phyloP scores from a whole-genome alignment of 2,888 invertebrate species.

The Phyto melanocephala region DNA sequence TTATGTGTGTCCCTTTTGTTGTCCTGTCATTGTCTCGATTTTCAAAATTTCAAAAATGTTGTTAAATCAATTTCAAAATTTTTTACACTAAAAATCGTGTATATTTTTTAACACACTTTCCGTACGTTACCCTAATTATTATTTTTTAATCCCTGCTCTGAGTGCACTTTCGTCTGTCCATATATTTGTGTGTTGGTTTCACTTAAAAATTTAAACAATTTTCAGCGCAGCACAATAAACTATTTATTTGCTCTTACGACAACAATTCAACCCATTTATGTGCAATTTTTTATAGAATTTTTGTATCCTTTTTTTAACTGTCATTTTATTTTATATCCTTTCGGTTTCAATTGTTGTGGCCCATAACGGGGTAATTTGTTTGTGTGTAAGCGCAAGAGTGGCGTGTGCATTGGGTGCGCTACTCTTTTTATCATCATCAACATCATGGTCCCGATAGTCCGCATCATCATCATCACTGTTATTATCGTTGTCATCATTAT shows the following conservation, averaged over 20 bases:
- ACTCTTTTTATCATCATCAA: constrained; percentile 30
- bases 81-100: constrained; percentile 40
- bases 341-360: constrained; percentile 51
- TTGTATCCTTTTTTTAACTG: not conserved
- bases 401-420: constrained; percentile 48
- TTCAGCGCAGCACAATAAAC: constrained; percentile 22
- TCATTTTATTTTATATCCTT: constrained; percentile 40
- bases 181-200: not conserved
- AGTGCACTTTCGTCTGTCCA: not conserved
- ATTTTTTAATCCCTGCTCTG: not conserved
- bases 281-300: constrained; percentile 68
- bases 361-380: constrained; percentile 50
- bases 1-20: constrained; percentile 67
- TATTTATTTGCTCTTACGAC: constrained; percentile 70
- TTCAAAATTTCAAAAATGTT: constrained; percentile 49
- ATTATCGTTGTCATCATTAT: constrained; percentile 65
- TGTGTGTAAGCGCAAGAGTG: constrained; percentile 25
- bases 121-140: constrained; percentile 24
- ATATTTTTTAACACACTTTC: constrained; percentile 24
- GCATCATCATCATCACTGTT: constrained; percentile 29
- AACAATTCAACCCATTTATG: constrained; percentile 73
- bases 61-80: constrained; percentile 29
- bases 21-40: constrained; percentile 60
- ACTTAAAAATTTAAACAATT: constrained; percentile 24
- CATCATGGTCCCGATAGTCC: constrained; percentile 2